Base-by-base conservation (phyloP, 2,888 invertebrate genomes). In the Malthinus seriepunctatus region DNA sequence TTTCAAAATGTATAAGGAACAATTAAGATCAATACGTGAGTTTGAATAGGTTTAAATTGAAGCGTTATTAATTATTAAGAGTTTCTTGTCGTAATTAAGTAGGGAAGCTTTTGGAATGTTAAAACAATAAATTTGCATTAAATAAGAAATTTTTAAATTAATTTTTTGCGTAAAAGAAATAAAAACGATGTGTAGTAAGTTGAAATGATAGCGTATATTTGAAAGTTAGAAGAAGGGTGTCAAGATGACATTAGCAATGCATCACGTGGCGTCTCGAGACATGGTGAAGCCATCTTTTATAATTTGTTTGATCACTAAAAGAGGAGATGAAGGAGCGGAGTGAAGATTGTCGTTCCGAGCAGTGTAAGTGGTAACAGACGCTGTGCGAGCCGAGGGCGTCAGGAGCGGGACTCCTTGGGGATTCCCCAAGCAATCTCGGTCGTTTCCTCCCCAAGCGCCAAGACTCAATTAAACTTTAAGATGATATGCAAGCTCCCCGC, bases 391-490 rank as follows among this genome's bases (percentile, higher is more conserved):
- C 69, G 73, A 71, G 76, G 76, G 75, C 73, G 75, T 72, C 63
- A 69, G 68, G 68, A 65, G 72, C 72, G 74, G 71, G 73, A 71
- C 71, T 78, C 76, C 78, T 76, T 72, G 67, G 76, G 78, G 77
- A 77, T 71, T 78, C 76, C 78, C 76, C 69, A 75, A 76, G 77
- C 77, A 79, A 75, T 76, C 76, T 75, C 78, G 77, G 76, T 78
- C 75, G 75, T 78, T 74, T 74, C 74, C 78, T 76, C 82, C 79
- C 80, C 71, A 75, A 79, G 80, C 81, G 81, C 79, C 79, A 77
- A 81, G 83, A 84, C 85, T 85, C 85, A 86, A 86, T 87, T 86
- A 86, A 86, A 86, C 86, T 86, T 86, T 82, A 84, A 83, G 84
- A 84, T 83, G 83, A 83, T 83, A 84, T 84, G 83, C 83, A 78